Evolutionary conservation across 2,888 invertebrate species (phyloP).

Genomic region (Panzeria rudis): DNA sequence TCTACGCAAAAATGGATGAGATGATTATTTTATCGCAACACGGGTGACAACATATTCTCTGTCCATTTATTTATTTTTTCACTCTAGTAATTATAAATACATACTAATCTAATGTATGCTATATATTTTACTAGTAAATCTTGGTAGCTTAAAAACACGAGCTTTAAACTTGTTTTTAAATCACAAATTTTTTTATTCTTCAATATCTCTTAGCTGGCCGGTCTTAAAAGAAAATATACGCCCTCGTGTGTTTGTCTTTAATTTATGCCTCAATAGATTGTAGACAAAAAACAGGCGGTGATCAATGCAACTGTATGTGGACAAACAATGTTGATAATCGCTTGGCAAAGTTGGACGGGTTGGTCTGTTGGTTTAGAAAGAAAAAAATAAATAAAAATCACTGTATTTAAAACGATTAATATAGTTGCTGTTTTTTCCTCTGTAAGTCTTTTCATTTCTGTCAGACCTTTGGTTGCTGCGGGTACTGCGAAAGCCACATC

Average conservation of each 20-base stretch:
- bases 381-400: background rate
- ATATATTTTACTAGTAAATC: slow-evolving; percentile 48
- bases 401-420: slow-evolving; percentile 59
- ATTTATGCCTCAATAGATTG: slow-evolving; percentile 69
- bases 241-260: slow-evolving; percentile 69
- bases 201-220: slow-evolving; percentile 34
- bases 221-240: slow-evolving; percentile 51
- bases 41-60: slow-evolving; percentile 65
- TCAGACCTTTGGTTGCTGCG: slow-evolving; percentile 26
- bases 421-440: slow-evolving; percentile 46
- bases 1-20: slow-evolving; percentile 54
- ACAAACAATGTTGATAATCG: slow-evolving; percentile 64
- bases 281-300: slow-evolving; percentile 64
- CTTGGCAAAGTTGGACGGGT: slow-evolving; percentile 31
- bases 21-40: slow-evolving; percentile 63
- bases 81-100: slow-evolving; percentile 65
- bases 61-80: slow-evolving; percentile 50
- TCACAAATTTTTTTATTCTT: background rate
- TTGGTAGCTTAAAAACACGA: slow-evolving; percentile 45
- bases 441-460: slow-evolving; percentile 1
- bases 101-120: slow-evolving; percentile 64
- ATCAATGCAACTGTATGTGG: slow-evolving; percentile 63
- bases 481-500: slow-evolving; percentile 32
- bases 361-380: slow-evolving; percentile 3
- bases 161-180: slow-evolving; percentile 56